These are phyloP conservation scores for Ormyrus rosae DNA, from an alignment of 2,888 invertebrate genomes.

Conservation along the genomic window DNA sequence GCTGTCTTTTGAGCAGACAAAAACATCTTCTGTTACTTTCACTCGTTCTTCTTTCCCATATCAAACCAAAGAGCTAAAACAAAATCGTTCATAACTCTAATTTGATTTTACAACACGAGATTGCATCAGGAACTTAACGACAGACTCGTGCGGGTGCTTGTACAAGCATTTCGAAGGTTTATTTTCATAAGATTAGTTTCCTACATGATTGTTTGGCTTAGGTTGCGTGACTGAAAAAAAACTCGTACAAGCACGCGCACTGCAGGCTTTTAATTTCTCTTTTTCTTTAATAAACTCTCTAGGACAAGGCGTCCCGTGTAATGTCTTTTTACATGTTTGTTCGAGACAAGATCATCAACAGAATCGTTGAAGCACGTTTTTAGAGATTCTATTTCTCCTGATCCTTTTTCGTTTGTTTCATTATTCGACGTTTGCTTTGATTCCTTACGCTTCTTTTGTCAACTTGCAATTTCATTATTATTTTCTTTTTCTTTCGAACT, in stretches of 20 bases:
- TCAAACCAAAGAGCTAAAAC: slow-evolving; percentile 48
- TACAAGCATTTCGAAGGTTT: slow-evolving; percentile 38
- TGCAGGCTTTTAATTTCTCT: slow-evolving; percentile 34
- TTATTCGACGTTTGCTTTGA: slow-evolving; percentile 51
- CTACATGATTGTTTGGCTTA: slow-evolving; percentile 13
- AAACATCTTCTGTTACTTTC: slow-evolving; percentile 37
- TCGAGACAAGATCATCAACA: slow-evolving; percentile 51
- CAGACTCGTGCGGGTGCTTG: slow-evolving; percentile 58
- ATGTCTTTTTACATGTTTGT: slow-evolving; percentile 58
- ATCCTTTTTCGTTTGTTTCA: slow-evolving; percentile 43
- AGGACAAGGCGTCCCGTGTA: slow-evolving; percentile 53
- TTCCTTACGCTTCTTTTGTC: slow-evolving; percentile 43
- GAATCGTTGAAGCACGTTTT: slow-evolving; percentile 38
- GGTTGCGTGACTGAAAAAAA: slow-evolving; percentile 24
- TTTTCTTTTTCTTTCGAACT: slow-evolving; percentile 41
- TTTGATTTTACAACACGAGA: slow-evolving; percentile 73
- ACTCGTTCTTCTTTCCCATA: slow-evolving; percentile 20
- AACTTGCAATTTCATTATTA: slow-evolving; percentile 39
- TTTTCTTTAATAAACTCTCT: slow-evolving; percentile 57
- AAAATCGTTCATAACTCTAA: slow-evolving; percentile 65
- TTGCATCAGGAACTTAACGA: slow-evolving; percentile 72
- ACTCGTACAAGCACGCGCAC: slow-evolving; percentile 50
- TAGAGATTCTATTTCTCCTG: slow-evolving; percentile 52
- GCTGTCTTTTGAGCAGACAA: slow-evolving; percentile 15
- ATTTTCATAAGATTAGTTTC: background rate